Conservation (phyloP, 2,888 invertebrate species). For the Scaptomyza cyrtandrae region DNA sequence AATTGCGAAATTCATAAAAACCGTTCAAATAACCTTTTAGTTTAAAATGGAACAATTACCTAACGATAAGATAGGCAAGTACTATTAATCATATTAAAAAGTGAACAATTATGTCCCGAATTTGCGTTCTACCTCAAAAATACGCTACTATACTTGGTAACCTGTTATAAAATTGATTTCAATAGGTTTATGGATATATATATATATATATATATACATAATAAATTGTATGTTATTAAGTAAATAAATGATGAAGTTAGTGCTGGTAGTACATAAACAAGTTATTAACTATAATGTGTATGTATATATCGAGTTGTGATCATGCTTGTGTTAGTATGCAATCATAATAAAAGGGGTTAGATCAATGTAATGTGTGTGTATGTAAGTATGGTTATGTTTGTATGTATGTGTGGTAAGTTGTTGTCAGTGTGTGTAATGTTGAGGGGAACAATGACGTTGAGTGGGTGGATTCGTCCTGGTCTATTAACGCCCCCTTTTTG, state of each 20-base stretch:
- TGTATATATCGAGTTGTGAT: conserved; percentile 10
- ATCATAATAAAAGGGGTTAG: conserved; percentile 28
- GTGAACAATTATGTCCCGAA: background rate
- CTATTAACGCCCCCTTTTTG: conserved; percentile 43
- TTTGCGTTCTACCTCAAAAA: background rate
- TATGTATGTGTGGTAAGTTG: conserved; percentile 30
- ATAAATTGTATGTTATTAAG: background rate
- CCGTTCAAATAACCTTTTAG: too few relatives aligned
- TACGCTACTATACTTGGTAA: background rate
- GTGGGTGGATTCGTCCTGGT: conserved; percentile 55
- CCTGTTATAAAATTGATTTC: conserved; percentile 5
- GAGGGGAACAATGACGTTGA: background rate
- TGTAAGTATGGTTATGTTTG: background rate
- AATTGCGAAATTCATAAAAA: background rate
- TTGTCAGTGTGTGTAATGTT: conserved; percentile 32
- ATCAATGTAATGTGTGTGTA: conserved; percentile 14
- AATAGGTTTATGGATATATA: background rate
- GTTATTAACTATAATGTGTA: conserved; percentile 11
- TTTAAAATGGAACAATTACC: background rate
- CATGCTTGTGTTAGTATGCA: conserved; percentile 43
- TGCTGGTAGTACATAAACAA: background rate
- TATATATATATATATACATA: too few relatives aligned
- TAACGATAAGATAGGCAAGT: background rate
- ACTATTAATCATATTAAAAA: background rate
- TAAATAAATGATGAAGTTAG: conserved; percentile 2